These are phyloP conservation scores for Trachops cirrhosus DNA, from an alignment of 2,797 vertebrate species.

Conservation along the genomic window DNA sequence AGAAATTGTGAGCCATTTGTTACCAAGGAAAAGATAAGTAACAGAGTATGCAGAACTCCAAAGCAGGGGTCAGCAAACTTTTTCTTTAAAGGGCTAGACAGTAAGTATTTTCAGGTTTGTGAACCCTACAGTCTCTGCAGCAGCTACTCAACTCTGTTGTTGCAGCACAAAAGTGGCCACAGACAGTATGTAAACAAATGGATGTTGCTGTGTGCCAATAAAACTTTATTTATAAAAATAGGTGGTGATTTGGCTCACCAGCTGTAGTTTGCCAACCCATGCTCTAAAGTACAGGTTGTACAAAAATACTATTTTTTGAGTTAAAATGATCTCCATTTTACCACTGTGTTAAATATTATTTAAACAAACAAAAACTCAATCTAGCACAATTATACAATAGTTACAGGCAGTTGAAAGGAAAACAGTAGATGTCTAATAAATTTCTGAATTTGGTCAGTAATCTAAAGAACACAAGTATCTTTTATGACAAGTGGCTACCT, in stretches of 20 bases:
- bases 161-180: neutral
- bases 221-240: neutral
- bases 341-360: neutral
- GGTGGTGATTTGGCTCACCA: neutral
- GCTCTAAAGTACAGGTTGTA: neutral
- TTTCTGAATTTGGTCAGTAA: constrained; percentile 19
- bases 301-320: constrained; percentile 25
- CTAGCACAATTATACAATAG: neutral
- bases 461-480: neutral
- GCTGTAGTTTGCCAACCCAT: neutral
- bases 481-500: neutral
- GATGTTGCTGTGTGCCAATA: neutral
- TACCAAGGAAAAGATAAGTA: neutral
- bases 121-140: neutral
- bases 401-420: neutral
- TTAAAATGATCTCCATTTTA: constrained; percentile 17
- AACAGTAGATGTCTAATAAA: neutral
- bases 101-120: neutral
- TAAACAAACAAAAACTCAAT: neutral
- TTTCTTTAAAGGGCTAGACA: neutral
- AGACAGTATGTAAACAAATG: neutral
- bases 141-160: neutral
- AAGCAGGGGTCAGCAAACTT: neutral
- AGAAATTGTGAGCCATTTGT: neutral
- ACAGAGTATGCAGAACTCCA: neutral